A percentile compares a stretch with the other conserved stretches of the same genome.
Evolutionary conservation across 2,797 vertebrate genomes (phyloP).

Genomic region (Mionectes olivaceus): DNA sequence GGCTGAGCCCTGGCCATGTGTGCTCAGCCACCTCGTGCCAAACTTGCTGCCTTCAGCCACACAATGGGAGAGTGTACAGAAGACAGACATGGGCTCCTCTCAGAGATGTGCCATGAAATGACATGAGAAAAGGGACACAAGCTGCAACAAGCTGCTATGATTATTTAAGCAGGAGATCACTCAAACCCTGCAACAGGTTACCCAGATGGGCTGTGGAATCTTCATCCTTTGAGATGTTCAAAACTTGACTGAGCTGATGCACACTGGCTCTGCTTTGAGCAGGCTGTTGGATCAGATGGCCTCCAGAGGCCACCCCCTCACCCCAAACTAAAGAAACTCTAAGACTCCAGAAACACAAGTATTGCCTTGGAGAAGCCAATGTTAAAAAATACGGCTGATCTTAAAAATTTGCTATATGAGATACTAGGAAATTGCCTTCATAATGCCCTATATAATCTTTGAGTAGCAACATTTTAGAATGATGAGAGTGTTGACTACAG

Average conservation of each 20-base stretch:
- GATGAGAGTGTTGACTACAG: not conserved
- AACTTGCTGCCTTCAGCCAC: not conserved
- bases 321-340: not conserved
- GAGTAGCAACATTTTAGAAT: not conserved
- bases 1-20: fast-evolving
- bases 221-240: not conserved
- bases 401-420: not conserved
- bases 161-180: not conserved
- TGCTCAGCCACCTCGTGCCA: not conserved
- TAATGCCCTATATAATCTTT: not conserved
- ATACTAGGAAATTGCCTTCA: not conserved
- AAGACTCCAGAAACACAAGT: not conserved
- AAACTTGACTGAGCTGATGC: not conserved
- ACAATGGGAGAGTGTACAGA: not conserved
- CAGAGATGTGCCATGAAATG: not conserved
- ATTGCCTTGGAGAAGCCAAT: not conserved
- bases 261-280: not conserved
- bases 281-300: not conserved
- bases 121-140: not conserved
- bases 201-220: not conserved
- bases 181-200: not conserved
- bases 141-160: not conserved
- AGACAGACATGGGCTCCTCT: not conserved
- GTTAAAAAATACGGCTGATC: not conserved
- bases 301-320: not conserved